Conservation (phyloP, 2,888 invertebrate species). For the Daptonema setosum region DNA sequence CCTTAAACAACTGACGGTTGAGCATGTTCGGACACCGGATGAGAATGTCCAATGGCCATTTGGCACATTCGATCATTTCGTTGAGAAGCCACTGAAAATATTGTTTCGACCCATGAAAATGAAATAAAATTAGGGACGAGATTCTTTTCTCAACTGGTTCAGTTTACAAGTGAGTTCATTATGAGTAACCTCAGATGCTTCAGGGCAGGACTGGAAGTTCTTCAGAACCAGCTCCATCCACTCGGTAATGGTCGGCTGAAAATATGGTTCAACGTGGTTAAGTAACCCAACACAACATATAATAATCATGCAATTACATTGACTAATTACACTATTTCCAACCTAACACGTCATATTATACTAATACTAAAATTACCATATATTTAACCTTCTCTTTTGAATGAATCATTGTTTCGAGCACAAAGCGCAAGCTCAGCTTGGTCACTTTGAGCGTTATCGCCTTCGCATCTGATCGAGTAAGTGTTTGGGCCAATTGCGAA, state of each 20-base stretch:
- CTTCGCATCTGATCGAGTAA: slow-evolving; percentile 43
- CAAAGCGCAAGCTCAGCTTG: slow-evolving; percentile 71
- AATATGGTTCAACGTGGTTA: slow-evolving; percentile 7
- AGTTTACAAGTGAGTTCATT: not conserved
- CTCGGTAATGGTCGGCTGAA: slow-evolving; percentile 73
- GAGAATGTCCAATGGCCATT: slow-evolving; percentile 84
- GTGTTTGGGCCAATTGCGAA: slow-evolving; percentile 68
- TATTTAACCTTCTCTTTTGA: slow-evolving; percentile 76
- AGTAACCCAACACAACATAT: no score
- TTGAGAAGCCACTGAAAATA: slow-evolving; percentile 58
- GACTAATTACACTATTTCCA: no score
- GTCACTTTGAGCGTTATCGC: slow-evolving; percentile 62
- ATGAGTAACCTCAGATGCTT: slow-evolving; percentile 27
- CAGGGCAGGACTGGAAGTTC: slow-evolving; percentile 67
- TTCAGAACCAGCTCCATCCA: slow-evolving; percentile 86
- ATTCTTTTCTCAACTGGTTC: not conserved
- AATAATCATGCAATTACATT: no score
- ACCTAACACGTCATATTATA: not conserved
- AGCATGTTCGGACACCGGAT: slow-evolving; percentile 63
- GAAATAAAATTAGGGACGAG: not conserved
- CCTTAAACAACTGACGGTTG: slow-evolving; percentile 50
- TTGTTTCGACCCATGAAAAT: no score
- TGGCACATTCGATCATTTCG: slow-evolving; percentile 73
- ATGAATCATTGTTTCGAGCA: slow-evolving; percentile 84
- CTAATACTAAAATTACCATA: not conserved